Base-by-base conservation (phyloP, 1,140 invertebrate genomes). In the Lasaia peninsularis region DNA sequence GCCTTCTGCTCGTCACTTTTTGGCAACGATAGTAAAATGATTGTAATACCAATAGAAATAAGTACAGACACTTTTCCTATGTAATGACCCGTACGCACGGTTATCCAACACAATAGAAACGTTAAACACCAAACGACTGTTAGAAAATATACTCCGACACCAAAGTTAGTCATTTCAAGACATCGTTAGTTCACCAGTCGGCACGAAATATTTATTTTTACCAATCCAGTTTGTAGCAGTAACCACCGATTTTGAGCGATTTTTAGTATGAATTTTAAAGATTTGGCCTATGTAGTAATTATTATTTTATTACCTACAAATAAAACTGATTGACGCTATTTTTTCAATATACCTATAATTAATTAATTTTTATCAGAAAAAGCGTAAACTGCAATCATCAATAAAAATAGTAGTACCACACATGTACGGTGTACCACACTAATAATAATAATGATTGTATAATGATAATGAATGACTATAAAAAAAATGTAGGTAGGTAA, bases 121-220 rank as follows among this genome's bases (percentile, higher is more conserved):
- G 82, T 72, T 37, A 88, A 57, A 54, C 78, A 71, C 86, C 86
- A 89, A 56, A 83, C 59, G 24, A 83, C 63, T 18, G 69, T 73
- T 60, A 89, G 66, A 58, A 87, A 71, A 68, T 89, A 90, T 20
- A 87, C 74, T 37, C 83, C 83, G 5, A 78, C 61, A 69, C 85
- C 85, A 52, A 80, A 76, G 70, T 72, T 72, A 75, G 63, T 69
- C 80, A 86, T 84, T 60, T 52, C 62, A 32, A 51, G 34, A 24
- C 54, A 53, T 65, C 49, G 12, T 44, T 44, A 44, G 24, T 11
- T 11, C 2, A 48, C 16, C 10, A 48, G 10, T 9, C 40, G 20
- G 20, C 9, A 48, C 16, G 1, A 44, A 44, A 20, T 14, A 44
- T 44, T 37, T 37, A 37, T 37, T 18, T 44, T 20, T 44, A 44